Evolutionary conservation across 2,888 invertebrate species (phyloP).

Genomic region (Orthonychiurus folsomi): DNA sequence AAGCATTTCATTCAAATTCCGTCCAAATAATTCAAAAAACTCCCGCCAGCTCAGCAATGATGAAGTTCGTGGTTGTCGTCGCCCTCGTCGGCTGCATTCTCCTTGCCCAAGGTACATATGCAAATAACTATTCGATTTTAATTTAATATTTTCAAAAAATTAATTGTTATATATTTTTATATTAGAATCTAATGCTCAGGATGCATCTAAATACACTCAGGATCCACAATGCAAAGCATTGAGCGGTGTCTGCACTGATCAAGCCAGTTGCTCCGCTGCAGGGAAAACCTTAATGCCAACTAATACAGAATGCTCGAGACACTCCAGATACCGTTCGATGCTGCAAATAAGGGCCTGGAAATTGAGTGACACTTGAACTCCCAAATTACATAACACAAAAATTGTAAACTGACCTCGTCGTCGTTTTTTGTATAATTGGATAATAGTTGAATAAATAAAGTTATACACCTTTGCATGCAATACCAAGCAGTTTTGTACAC

Average conservation of each 20-base stretch:
- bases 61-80: neutral
- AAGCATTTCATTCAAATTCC: too few species aligned
- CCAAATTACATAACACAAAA: too few species aligned
- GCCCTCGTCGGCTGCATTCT: neutral
- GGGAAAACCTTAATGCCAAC: neutral
- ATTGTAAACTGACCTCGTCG: too few species aligned
- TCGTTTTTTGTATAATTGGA: too few species aligned
- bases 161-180: neutral
- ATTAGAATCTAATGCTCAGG: constrained; percentile 5
- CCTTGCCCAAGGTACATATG: neutral
- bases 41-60: too few species aligned
- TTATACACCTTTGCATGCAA: too few species aligned
- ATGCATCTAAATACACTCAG: constrained; percentile 10
- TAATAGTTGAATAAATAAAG: too few species aligned
- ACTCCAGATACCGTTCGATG: constrained; percentile 7
- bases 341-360: neutral
- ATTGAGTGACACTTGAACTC: too few species aligned
- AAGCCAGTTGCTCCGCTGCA: constrained; percentile 8
- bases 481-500: too few species aligned
- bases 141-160: neutral
- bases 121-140: too few species aligned
- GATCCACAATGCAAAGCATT: constrained; percentile 5
- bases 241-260: constrained; percentile 11
- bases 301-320: neutral
- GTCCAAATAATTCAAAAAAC: too few species aligned